phyloP scores from a whole-genome alignment of 2,888 invertebrate genomes.

The Anthrax anthrax region DNA sequence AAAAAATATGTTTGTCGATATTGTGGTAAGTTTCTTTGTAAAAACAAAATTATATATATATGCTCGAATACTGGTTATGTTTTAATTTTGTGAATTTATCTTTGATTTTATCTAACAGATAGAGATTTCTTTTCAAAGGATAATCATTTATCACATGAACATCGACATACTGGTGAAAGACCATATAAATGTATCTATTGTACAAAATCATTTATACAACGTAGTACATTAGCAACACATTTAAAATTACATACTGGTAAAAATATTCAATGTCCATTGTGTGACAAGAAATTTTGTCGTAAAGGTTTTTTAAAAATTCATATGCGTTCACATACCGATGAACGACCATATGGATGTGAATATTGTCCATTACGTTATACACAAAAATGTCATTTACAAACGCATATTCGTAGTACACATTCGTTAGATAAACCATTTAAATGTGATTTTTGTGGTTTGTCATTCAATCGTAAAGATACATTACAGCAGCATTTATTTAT shows the following conservation, averaged over 20 bases:
- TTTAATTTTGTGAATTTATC: not conserved
- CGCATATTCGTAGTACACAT: constrained; percentile 1
- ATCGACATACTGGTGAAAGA: constrained; percentile 3
- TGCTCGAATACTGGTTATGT: too few species aligned
- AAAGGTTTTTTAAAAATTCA: constrained; percentile 5
- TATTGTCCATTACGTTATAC: constrained; percentile 1
- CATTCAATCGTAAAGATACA: constrained; percentile 1
- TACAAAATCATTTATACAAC: constrained; percentile 1
- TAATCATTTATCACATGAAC: not conserved
- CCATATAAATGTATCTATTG: constrained; percentile 3
- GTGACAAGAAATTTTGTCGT: constrained; percentile 6
- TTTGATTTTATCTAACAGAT: not conserved
- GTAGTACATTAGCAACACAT: constrained; percentile 2
- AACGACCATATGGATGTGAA: constrained; percentile 5
- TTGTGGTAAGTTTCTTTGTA: not conserved
- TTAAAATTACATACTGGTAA: constrained; percentile 6
- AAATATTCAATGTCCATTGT: constrained; percentile 4
- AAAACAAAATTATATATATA: not conserved
- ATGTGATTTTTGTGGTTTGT: constrained; percentile 1
- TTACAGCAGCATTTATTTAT: not conserved
- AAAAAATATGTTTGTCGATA: not conserved
- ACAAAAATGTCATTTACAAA: constrained; percentile 2
- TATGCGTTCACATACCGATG: constrained; percentile 5
- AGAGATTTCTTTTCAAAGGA: not conserved
- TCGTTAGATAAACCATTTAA: not conserved